Conservation (phyloP, 1,140 invertebrate genomes). For the Drosophila mojavensis region DNA sequence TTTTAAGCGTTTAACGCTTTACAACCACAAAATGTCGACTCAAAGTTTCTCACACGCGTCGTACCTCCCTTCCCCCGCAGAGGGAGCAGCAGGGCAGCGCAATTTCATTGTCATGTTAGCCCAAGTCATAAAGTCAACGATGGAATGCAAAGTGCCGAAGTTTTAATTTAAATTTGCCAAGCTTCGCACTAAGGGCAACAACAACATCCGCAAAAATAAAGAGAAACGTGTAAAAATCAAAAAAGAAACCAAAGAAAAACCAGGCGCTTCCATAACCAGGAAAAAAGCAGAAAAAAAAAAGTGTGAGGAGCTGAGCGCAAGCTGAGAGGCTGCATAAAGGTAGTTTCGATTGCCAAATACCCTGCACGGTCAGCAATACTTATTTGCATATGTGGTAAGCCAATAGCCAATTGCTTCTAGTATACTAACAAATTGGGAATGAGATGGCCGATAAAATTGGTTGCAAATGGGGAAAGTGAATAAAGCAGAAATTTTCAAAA, state of each 20-base stretch:
- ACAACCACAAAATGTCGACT: slow-evolving; percentile 78
- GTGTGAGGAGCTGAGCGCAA: neutral
- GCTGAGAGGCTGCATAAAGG: neutral
- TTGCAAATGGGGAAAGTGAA: too few relatives aligned
- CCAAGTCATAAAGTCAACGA: slow-evolving; percentile 78
- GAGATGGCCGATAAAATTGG: too few relatives aligned
- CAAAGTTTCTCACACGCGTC: slow-evolving; percentile 71
- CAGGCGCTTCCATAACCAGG: slow-evolving; percentile 25
- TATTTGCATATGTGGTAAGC: too few relatives aligned
- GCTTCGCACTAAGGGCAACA: slow-evolving; percentile 31
- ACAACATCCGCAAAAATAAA: slow-evolving; percentile 20
- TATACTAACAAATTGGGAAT: too few relatives aligned
- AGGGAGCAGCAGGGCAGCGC: slow-evolving; percentile 33
- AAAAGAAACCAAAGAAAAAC: slow-evolving; percentile 45
- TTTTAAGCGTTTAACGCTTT: slow-evolving; percentile 81
- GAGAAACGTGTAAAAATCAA: slow-evolving; percentile 37
- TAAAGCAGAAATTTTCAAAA: too few relatives aligned
- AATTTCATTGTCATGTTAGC: slow-evolving; percentile 73
- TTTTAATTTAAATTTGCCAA: slow-evolving; percentile 79
- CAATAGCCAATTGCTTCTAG: too few relatives aligned
- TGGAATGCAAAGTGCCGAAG: slow-evolving; percentile 79
- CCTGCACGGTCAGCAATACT: neutral
- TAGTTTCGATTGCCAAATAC: neutral
- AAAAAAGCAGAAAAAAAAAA: neutral
- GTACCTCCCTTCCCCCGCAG: neutral